A percentile compares a stretch with the other conserved stretches of the same genome.
Evolutionary conservation across 1,140 invertebrate species (phyloP).

Genomic region (Drosophila leontia): DNA sequence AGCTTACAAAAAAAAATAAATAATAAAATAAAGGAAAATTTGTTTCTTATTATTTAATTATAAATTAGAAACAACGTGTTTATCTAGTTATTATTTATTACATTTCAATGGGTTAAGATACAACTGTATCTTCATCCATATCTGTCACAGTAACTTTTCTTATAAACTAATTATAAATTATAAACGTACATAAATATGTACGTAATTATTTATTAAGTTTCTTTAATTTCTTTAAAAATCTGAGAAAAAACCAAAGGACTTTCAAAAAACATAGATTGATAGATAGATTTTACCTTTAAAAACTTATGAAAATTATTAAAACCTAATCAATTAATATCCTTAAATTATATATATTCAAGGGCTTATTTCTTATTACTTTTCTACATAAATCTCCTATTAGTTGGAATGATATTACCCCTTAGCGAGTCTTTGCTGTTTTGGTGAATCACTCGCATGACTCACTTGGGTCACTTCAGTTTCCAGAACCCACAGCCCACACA

Average conservation of each 20-base stretch:
- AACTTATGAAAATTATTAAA: background rate
- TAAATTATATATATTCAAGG: background rate
- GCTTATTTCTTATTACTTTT: background rate
- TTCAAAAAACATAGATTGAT: background rate
- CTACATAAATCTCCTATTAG: background rate
- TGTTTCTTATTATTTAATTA: background rate
- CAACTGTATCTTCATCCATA: slow-evolving; percentile 32
- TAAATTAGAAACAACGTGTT: background rate
- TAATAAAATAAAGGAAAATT: too few species aligned
- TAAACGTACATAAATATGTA: too few species aligned
- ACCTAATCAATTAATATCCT: background rate
- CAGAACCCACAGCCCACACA: slow-evolving; percentile 9
- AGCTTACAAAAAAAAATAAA: too few species aligned
- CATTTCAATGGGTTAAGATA: slow-evolving; percentile 43
- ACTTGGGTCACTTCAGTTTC: slow-evolving; percentile 17
- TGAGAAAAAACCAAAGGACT: too few species aligned
- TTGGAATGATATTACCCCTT: background rate
- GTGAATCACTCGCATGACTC: slow-evolving; percentile 51
- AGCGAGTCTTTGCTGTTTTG: background rate
- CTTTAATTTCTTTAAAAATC: too few species aligned
- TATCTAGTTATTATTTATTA: background rate
- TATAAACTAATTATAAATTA: too few species aligned
- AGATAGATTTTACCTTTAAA: too few species aligned
- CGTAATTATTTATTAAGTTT: too few species aligned
- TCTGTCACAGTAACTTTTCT: too few species aligned